Base-by-base conservation (phyloP, 2,888 invertebrate species). In the Pandemis heparana region DNA sequence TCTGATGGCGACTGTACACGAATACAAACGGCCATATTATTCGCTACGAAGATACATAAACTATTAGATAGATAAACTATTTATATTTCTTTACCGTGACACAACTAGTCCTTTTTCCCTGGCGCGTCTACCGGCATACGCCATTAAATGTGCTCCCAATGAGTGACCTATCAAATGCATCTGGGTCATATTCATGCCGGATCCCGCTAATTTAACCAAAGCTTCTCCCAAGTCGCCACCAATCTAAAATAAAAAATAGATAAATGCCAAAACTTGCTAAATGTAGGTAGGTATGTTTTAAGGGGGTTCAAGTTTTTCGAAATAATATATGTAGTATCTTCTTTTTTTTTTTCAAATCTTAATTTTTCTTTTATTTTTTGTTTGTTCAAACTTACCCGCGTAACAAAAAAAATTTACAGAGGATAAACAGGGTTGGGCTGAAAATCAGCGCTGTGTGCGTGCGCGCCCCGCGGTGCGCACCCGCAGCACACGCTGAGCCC, bases 151-250 rank as follows among this genome's bases (percentile, higher is more conserved):
- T 1, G 92, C 94, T 1, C 94, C 94, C 2, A 95, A 81, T 0
- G 94, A 94, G 75, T 94, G 94, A 0, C 93, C 94, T 23, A 94
- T 77, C 1, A 94, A 81, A 53, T 94, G 94, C 0, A 93, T 78
- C 7, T 83, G 82, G 0, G 85, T 83, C 78, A 89, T 83, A 72
- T 87, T 85, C 10, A 94, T 77, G 14, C 95, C 95, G 16, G 82
- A 81, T 43, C 78, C 75, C 0, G 85, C 81, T 8, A 94, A 79
- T 8, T 78, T 82, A 5, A 89, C 79, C 32, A 94, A 75, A 1
- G 90, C 84, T 1, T 81, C 79, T 0, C 92, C 93, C 53, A 92
- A 73, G 16, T 82, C 77, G 14, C 74, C 78, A 5, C 90, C 94
- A 14, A 93, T 77, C 93, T 93, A 80, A 5, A 81, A 56, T 75